Conservation (phyloP, 2,888 invertebrate genomes). For the Leuctra nigra region DNA sequence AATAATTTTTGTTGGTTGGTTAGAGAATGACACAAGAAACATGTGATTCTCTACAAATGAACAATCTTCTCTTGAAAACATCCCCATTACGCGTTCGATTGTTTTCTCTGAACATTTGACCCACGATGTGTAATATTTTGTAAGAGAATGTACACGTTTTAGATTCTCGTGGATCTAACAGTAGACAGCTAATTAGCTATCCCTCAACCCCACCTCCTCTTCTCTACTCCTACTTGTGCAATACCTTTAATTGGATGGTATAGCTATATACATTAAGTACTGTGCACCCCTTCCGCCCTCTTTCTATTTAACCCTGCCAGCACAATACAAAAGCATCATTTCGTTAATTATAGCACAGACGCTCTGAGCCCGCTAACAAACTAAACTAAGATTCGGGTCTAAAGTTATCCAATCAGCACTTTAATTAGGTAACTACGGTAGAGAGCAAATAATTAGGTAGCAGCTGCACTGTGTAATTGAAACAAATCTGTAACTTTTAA, state of each 20-base stretch:
- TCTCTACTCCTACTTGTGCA: slow-evolving; percentile 21
- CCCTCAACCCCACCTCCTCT: slow-evolving; percentile 9
- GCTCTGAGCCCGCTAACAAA: neutral
- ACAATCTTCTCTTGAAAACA: too few relatives aligned
- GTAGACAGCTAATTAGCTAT: slow-evolving; percentile 27
- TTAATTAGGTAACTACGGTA: too few relatives aligned
- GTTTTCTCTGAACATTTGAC: too few relatives aligned
- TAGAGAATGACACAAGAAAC: too few relatives aligned
- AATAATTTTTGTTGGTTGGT: too few relatives aligned
- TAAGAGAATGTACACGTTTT: too few relatives aligned
- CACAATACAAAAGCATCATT: slow-evolving; percentile 8
- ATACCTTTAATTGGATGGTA: slow-evolving; percentile 29
- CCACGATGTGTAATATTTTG: too few relatives aligned
- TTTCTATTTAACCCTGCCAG: neutral
- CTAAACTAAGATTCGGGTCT: neutral
- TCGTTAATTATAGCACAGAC: slow-evolving; percentile 9
- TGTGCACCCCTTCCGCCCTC: neutral
- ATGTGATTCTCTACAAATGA: too few relatives aligned
- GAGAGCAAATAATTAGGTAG: too few relatives aligned
- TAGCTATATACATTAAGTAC: slow-evolving; percentile 7
- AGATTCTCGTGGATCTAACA: slow-evolving; percentile 22
- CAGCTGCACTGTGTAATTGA: too few relatives aligned
- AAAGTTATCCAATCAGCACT: neutral
- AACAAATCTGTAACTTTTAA: too few relatives aligned
- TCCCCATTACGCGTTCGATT: too few relatives aligned